Conservation (phyloP, 2,888 invertebrate genomes). For the Trimorus sp. region DNA sequence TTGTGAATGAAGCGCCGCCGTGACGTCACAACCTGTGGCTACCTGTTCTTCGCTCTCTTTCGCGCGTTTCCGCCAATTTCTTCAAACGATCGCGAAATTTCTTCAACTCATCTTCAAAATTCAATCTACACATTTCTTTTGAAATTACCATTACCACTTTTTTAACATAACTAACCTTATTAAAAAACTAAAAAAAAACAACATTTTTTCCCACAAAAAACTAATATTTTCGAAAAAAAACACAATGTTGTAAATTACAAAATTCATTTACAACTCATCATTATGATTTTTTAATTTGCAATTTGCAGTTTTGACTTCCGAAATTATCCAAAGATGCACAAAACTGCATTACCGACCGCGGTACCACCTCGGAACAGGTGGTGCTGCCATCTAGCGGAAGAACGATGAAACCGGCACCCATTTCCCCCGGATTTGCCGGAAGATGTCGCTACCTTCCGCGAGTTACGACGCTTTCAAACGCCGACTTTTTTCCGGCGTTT, state of each 20-base stretch:
- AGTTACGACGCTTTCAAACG: neutral
- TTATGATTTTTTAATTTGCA: too few relatives aligned
- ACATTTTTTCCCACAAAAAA: too few relatives aligned
- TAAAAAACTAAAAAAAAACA: too few relatives aligned
- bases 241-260: too few relatives aligned
- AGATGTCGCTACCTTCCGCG: slow-evolving; percentile 55
- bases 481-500: neutral
- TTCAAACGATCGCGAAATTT: neutral
- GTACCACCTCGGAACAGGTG: neutral
- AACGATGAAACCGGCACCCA: slow-evolving; percentile 39
- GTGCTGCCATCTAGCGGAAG: slow-evolving; percentile 58
- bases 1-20: slow-evolving; percentile 80
- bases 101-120: neutral
- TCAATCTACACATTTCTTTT: too few relatives aligned
- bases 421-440: slow-evolving; percentile 21
- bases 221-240: too few relatives aligned
- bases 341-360: slow-evolving; percentile 51
- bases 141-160: too few relatives aligned
- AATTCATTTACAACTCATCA: too few relatives aligned
- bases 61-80: slow-evolving; percentile 30
- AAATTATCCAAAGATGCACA: neutral
- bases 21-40: slow-evolving; percentile 81
- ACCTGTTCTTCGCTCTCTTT: slow-evolving; percentile 65
- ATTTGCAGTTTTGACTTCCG: too few relatives aligned
- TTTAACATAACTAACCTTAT: too few relatives aligned